Base-by-base conservation (phyloP, 2,888 invertebrate genomes). In the Amiota mariae region DNA sequence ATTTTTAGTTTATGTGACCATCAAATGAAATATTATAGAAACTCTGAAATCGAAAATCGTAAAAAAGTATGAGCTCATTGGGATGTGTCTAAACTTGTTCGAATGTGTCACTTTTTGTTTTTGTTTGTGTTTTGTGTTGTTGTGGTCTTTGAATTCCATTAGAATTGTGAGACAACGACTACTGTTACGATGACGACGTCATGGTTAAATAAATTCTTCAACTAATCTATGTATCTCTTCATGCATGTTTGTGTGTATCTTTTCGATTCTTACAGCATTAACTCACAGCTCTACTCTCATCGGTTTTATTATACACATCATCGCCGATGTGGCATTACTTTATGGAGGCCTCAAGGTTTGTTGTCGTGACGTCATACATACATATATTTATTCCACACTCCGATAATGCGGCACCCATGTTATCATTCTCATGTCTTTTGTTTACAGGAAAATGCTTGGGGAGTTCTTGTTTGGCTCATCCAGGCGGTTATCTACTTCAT, bases 381-480 rank as follows among this genome's bases (percentile, higher is more conserved):
- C 24, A 24, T 24, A 3, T 3, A 24, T 24, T 24, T 3, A 24
- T 24, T 1, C 24, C 24, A 24, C 24, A 24, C 24, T 24, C 24
- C 24, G 24, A n/a, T 24, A 3, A 3, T 24, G 24, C 3, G 2
- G 24, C 24, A 24, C 36, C 24, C 1, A 24, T 36, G 36, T 36
- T 36, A 36, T 6, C 8, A 36, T 36, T 36, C 2, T 36, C 36
- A 36, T 36, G 36, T 36, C 6, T 70, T 61, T 48, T 49, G 15
- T 6, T 12, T 51, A 2, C 70, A 86, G 86, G 77, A 72, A 70
- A 82, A 85, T 54, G 72, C 79, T 11, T 12, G 76, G 47, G 68
- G 85, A 24, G 82, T 86, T 6, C 49, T 64, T n/a, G 73, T 78
- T 20, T 87, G 86, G 86, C 75, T 87, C 13, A 77, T 87, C 15